Evolutionary conservation across 2,113 vertebrate species (phyloP).

Genomic region (Oceanodroma tethys): DNA sequence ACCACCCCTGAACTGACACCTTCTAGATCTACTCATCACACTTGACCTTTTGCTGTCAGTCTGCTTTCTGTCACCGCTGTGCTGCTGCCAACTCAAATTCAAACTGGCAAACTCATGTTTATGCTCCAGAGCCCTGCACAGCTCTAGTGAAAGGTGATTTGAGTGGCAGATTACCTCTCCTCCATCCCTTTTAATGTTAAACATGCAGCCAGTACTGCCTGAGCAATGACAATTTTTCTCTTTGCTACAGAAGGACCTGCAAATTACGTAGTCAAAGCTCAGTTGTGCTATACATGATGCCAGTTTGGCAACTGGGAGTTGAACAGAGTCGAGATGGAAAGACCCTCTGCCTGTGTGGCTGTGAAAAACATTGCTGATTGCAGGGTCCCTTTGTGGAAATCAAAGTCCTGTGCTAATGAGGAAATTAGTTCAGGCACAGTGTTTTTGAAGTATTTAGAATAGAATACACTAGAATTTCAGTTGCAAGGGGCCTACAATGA

Average conservation of each 20-base stretch:
- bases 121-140: background rate
- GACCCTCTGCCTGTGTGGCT: background rate
- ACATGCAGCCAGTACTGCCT: background rate
- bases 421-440: background rate
- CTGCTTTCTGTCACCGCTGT: background rate
- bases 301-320: background rate
- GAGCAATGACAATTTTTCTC: background rate
- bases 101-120: background rate
- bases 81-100: background rate
- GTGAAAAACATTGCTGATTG: background rate
- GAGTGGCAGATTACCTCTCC: background rate
- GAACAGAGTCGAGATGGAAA: background rate
- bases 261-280: background rate
- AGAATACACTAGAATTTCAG: background rate
- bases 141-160: background rate
- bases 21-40: background rate
- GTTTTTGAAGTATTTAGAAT: background rate
- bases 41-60: background rate
- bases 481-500: background rate
- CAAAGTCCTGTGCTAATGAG: background rate
- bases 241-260: fast-evolving
- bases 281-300: background rate
- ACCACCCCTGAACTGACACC: background rate
- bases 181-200: background rate
- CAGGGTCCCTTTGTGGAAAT: background rate